Base-by-base conservation (phyloP, 2,888 invertebrate genomes). In the Metallyticus violacea region DNA sequence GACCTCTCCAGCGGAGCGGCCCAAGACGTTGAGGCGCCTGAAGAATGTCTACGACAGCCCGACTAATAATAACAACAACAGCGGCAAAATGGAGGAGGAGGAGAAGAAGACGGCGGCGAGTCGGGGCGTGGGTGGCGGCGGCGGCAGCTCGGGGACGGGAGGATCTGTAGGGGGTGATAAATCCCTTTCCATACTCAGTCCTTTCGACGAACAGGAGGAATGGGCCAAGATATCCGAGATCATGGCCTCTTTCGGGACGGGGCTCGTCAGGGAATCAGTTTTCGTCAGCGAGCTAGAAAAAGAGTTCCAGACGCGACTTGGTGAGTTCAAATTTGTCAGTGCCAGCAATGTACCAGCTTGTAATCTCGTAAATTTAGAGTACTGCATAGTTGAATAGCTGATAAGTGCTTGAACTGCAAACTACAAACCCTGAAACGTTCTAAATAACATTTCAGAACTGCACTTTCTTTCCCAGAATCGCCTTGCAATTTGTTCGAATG, bases 141-240 rank as follows among this genome's bases (percentile, higher is more conserved):
- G 92, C 26, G 91, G 40, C n/a, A 79, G 40, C 62, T 27, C 77
- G n/a, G 77, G 85, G 5, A 79, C 86, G 15, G 84, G 86, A 15
- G 86, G 85, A 7, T 92, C 92, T 91, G 92, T 93, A 88, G 90
- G 89, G 77, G 91, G 91, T 26, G 91, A 91, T 87, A 90, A 90
- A 78, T 92, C 93, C 29, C 92, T 93, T 88, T 93, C 94, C 86
- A 94, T 97, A 89, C 94, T 98, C 89, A 97, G 97, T 91, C 97
- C 97, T 2, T 97, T 97, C 92, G 97, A 98, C 93, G 98, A 98
- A 91, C 95, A 97, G 92, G 97, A 98, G 92, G 98, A 99, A 93
- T 98, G 99, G 97, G 97, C 97, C 28, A 97, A 98, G 93, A 98
- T 99, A 90, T 97, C 97, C 82, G 97, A 98, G 92, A 98, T 98